These are phyloP conservation scores for Crossaster papposus DNA, from an alignment of 53 echinoderm and acorn worm genomes.

Conservation along the genomic window DNA sequence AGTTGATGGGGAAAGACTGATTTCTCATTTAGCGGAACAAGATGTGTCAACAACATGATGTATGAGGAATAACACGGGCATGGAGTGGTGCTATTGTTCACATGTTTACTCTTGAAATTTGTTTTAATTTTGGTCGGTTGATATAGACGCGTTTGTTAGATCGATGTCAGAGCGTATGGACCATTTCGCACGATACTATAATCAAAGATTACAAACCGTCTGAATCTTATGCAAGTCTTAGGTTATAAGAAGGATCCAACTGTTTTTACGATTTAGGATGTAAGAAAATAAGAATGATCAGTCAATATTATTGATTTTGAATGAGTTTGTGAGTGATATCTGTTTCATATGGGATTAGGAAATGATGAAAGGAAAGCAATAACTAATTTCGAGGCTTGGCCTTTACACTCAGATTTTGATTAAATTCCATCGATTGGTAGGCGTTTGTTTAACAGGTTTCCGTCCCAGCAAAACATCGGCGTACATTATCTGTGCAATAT, in stretches of 20 bases:
- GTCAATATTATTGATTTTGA: slow-evolving; percentile 6
- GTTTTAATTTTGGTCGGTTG: slow-evolving; percentile 57
- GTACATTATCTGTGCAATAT: too few species aligned
- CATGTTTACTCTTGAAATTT: slow-evolving; percentile 55
- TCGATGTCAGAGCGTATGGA: slow-evolving; percentile 51
- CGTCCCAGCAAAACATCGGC: not conserved
- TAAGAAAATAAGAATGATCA: slow-evolving; percentile 9
- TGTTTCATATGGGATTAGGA: not conserved
- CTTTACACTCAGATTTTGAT: slow-evolving; percentile 35
- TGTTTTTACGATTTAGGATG: not conserved
- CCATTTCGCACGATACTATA: slow-evolving; percentile 40
- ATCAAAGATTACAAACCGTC: slow-evolving; percentile 50
- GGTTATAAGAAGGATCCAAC: slow-evolving; percentile 12
- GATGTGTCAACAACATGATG: slow-evolving; percentile 61
- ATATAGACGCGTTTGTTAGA: slow-evolving; percentile 40
- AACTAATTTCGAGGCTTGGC: not conserved
- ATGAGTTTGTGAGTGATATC: not conserved
- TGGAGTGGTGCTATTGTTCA: slow-evolving; percentile 49
- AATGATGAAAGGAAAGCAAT: not conserved
- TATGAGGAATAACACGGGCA: slow-evolving; percentile 47
- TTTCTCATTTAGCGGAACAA: slow-evolving; percentile 61
- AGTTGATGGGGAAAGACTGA: slow-evolving; percentile 53
- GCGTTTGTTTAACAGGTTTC: not conserved
- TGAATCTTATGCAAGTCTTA: slow-evolving; percentile 30
- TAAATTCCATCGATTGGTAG: slow-evolving; percentile 33